These are phyloP conservation scores for Drosophila suzukii DNA, from an alignment of 1,140 invertebrate species.

Conservation along the genomic window DNA sequence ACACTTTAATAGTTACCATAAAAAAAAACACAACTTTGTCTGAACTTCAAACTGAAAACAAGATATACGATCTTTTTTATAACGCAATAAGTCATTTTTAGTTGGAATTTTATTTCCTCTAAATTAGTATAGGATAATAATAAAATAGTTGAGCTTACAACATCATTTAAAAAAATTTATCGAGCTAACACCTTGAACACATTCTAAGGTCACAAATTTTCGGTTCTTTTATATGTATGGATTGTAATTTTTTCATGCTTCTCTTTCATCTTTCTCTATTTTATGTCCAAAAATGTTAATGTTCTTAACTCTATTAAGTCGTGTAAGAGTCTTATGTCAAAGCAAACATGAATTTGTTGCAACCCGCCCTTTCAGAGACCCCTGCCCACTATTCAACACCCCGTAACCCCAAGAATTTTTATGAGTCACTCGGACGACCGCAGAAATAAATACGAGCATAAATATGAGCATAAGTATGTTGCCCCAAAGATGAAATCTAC, in stretches of 20 bases:
- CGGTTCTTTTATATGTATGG: neutral
- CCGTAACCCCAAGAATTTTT: constrained; percentile 10
- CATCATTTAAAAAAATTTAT: neutral
- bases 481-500: constrained; percentile 36
- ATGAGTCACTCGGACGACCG: constrained; percentile 47
- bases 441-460: constrained; percentile 39
- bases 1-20: no score
- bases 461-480: constrained; percentile 22
- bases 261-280: neutral
- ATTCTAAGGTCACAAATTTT: neutral
- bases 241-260: neutral
- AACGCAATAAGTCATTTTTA: no score
- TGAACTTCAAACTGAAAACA: no score
- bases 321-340: constrained; percentile 22
- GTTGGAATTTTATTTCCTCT: no score
- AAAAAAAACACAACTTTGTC: no score
- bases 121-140: neutral
- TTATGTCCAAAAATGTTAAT: constrained; percentile 1
- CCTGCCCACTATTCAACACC: constrained; percentile 9
- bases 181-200: neutral
- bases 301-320: constrained; percentile 33
- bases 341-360: constrained; percentile 10
- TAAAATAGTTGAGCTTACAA: neutral
- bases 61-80: no score
- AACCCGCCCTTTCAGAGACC: neutral